Conservation (phyloP, 1,140 invertebrate genomes). For the Laodelphax striatellus region DNA sequence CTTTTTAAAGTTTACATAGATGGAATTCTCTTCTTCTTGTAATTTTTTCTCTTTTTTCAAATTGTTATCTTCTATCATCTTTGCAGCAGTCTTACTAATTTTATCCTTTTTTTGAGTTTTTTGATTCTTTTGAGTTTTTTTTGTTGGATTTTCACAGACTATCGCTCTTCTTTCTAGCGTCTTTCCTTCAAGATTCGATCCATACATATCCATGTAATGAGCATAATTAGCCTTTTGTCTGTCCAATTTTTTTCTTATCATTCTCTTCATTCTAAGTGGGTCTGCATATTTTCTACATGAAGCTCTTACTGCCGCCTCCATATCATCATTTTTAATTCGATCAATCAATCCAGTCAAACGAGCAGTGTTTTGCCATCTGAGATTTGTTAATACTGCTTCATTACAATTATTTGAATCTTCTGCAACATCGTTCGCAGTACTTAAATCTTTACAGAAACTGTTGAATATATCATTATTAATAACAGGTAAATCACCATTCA, state of each 20-base stretch:
- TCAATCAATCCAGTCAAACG: not conserved
- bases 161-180: slow-evolving; percentile 1
- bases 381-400: not conserved
- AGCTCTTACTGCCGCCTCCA: not conserved
- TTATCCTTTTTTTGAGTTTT: slow-evolving; percentile 7
- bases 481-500: too few species aligned
- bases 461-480: too few species aligned
- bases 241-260: too few species aligned
- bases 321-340: not conserved
- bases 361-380: not conserved
- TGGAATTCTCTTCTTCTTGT: not conserved
- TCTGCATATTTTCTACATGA: not conserved
- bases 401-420: not conserved
- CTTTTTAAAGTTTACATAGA: not conserved
- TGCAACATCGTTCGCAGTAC: too few species aligned
- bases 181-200: slow-evolving; percentile 19
- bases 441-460: too few species aligned
- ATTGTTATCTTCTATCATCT: not conserved
- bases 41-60: slow-evolving; percentile 11
- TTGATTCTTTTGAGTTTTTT: not conserved
- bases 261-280: too few species aligned
- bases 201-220: slow-evolving; percentile 13
- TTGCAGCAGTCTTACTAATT: slow-evolving; percentile 2
- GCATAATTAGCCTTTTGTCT: not conserved
- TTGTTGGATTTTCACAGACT: slow-evolving; percentile 2